Conservation (phyloP, 2,797 vertebrate species). For the Crocidura indochinensis region DNA sequence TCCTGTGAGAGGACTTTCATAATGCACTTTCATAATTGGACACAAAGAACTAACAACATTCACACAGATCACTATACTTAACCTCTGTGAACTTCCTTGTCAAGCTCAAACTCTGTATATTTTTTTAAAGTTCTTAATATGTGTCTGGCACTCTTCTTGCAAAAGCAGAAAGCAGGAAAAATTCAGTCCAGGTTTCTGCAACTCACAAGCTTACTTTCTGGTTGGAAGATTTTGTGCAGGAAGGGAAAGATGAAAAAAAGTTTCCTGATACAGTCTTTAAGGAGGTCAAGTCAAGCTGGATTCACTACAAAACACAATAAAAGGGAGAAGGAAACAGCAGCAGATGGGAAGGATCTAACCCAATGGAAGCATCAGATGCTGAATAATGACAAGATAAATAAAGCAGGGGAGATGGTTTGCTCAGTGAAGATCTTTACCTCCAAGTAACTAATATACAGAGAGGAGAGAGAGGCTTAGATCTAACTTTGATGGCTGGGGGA, state of each 20-base stretch:
- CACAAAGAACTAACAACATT: not conserved
- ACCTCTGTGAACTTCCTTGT: not conserved
- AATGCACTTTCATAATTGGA: not conserved
- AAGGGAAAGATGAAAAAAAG: conserved; percentile 22
- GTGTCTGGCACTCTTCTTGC: not conserved
- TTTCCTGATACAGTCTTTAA: too few species aligned
- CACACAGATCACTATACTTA: not conserved
- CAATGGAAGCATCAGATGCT: conserved; percentile 14
- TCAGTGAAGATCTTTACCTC: not conserved
- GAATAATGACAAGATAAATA: conserved; percentile 57
- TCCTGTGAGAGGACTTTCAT: not conserved
- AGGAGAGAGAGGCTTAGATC: not conserved
- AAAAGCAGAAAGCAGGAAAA: conserved; percentile 23
- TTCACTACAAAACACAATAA: not conserved
- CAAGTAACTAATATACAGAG: conserved; percentile 15
- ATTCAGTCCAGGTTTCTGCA: conserved; percentile 17
- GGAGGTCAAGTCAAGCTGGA: not conserved
- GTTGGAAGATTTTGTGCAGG: conserved; percentile 22
- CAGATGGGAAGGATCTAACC: not conserved
- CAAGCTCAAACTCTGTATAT: not conserved
- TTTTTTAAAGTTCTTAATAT: not conserved
- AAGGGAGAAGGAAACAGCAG: not conserved
- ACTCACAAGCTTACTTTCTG: conserved; percentile 1
- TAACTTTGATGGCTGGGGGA: not conserved
- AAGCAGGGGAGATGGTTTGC: not conserved